Evolutionary conservation across 2,888 invertebrate genomes (phyloP), one percentile per base, ranked within the genome.

Genomic region (Cenopis cana): DNA sequence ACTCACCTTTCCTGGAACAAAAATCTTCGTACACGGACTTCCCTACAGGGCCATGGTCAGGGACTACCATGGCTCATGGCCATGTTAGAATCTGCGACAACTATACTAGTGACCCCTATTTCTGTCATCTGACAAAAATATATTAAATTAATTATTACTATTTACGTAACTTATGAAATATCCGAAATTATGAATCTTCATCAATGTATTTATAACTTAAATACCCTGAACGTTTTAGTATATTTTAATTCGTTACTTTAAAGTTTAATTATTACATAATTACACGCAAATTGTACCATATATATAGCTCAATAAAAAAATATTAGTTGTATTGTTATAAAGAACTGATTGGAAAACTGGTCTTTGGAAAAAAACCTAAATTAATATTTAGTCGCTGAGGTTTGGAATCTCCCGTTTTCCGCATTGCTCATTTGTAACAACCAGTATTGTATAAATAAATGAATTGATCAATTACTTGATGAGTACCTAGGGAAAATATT

Each of bases 361-460:
- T 24, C 1, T 50, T 49, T 0, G 20, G 10, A 38, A 29, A 38
- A 17, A 52, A 20, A 24, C 38, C 38, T 60, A 18, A 49, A 60
- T 18, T 11, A 17, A n/a, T 41, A 17, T 18, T 68, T 24, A 60
- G 29, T 18, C 24, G 10, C 17, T 8, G 41, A 38, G 59, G 54
- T 60, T 67, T 41, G 52, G 41, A 61, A 61, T 61, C 60, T 68
- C 60, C 29, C 46, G 18, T 29, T 68, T 18, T 61, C 54, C 65
- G 20, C 24, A 81, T 87, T 89, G 89, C 89, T 90, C 89, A 89
- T 82, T 76, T 68, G 70, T 76, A 80, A 82, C 80, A 83, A 82
- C 81, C 89, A 88, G 90, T 89, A 90, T 90, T 89, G 82, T 86
- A 81, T 84, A 85, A 83, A 81, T 84, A 85, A 83, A 84, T 83